Evolutionary conservation across 2,888 invertebrate genomes (phyloP).

Genomic region (Lasioglossum morio): DNA sequence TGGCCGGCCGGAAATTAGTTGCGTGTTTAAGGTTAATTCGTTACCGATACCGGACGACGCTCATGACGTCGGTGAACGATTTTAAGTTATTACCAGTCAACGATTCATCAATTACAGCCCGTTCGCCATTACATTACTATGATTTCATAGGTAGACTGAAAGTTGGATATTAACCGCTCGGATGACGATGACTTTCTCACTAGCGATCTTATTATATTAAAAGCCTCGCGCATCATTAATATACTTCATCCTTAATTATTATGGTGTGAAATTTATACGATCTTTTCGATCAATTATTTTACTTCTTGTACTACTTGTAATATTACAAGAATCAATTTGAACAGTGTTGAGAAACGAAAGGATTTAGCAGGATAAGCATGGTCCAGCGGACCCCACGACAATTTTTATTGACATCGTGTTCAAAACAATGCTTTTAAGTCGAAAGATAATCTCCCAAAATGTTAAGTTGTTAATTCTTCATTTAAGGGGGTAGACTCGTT

Average conservation of each 20-base stretch:
- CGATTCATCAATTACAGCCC: slow-evolving; percentile 46
- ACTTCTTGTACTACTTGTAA: not conserved
- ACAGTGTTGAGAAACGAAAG: no score
- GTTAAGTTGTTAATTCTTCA: no score
- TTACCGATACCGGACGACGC: slow-evolving; percentile 27
- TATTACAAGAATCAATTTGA: no score
- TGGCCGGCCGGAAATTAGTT: slow-evolving; percentile 50
- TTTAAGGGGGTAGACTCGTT: no score
- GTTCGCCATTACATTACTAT: slow-evolving; percentile 8
- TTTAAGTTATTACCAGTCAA: slow-evolving; percentile 51
- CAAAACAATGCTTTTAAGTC: no score
- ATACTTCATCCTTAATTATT: not conserved
- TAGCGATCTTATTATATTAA: not conserved
- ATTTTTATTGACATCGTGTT: no score
- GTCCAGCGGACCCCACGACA: no score
- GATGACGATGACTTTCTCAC: not conserved
- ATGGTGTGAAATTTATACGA: not conserved
- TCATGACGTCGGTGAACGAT: slow-evolving; percentile 31
- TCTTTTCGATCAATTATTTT: not conserved
- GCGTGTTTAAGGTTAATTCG: slow-evolving; percentile 55
- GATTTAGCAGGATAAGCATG: no score
- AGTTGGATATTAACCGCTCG: not conserved
- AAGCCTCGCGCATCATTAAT: not conserved
- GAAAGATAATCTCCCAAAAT: no score
- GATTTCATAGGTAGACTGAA: slow-evolving; percentile 8